Base-by-base conservation (phyloP, 64 coral and sea anemone species). In the Montipora capricornis region DNA sequence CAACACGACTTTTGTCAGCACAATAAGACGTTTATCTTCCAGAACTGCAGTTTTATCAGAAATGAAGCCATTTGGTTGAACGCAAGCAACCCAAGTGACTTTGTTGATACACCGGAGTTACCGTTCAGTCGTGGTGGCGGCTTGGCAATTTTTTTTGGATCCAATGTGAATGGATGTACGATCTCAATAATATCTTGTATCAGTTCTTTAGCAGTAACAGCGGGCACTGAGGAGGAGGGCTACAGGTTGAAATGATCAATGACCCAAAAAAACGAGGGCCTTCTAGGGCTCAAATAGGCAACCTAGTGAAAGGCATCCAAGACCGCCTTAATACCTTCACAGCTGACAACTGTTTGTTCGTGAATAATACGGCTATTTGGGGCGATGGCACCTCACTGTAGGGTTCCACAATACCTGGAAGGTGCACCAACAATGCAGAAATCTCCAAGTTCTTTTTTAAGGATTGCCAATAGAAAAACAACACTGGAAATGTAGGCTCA, bases 111-210 rank as follows among this genome's bases (percentile, higher is more conserved):
- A 5, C 92, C 98, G 81, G 77, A 79, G 4, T 73, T 97, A 49
- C 93, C 96, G 1, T 99, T 99, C 66, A 96, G 95, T 82, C 98
- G 95, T 48, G 98, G 98, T 47, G 98, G 98, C 2, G 98, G 98
- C 16, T 75, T 99, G 29, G 95, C 95, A 3, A 71, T 99, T 45
- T 96, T 68, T 50, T 44, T 96, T 37, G 47, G 80, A 44, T 95
- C 95, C 26, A 94, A 93, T 24, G 95, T 89, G 4, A 87, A 75
- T 24, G 73, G 89, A n/a, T 96, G 92, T 48, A 80, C 4, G 1
- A 45, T 99, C 74, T 10, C 80, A 5, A 95, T 99, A 59, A 89
- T 94, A 66, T 92, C 93, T 7, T 92, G 68, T 64, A 48, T 37
- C 37, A 37, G 1, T 37, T 55, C 17, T 99, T 96, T 78, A 47